These are phyloP conservation scores for Plecotus auritus DNA, from an alignment of 2,113 vertebrate genomes.

Conservation along the genomic window DNA sequence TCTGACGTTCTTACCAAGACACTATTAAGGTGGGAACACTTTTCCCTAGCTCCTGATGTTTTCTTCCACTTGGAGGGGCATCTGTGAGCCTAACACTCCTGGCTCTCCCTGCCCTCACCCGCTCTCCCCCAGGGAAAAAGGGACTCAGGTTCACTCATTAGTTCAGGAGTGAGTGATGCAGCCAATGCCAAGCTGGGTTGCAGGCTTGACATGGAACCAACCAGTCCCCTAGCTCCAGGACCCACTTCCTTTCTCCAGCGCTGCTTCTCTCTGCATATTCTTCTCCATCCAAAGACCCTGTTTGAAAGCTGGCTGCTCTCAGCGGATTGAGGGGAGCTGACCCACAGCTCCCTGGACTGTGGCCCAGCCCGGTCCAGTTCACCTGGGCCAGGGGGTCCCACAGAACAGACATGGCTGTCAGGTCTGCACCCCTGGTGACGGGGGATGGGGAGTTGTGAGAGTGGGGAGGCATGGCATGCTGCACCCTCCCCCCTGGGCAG, in stretches of 20 bases:
- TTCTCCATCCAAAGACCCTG: neutral
- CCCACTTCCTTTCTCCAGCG: neutral
- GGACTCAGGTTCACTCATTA: too few species aligned
- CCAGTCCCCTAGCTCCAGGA: neutral
- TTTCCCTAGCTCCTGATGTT: neutral
- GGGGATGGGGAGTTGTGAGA: neutral
- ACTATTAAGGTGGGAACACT: neutral
- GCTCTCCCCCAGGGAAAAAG: neutral
- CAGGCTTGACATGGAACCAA: neutral
- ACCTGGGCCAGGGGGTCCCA: neutral
- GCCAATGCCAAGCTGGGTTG: neutral
- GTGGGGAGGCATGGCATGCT: neutral
- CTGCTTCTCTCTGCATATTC: neutral
- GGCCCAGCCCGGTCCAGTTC: neutral
- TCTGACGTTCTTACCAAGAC: neutral
- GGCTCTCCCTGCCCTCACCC: neutral
- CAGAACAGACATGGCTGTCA: neutral
- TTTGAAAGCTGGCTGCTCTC: neutral
- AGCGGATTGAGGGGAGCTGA: rapidly evolving
- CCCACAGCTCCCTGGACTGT: neutral
- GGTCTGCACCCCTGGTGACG: neutral
- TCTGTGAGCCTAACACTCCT: neutral
- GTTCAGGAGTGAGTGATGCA: neutral
- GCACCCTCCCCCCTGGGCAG: too few species aligned
- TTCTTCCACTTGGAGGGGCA: neutral